Base-by-base conservation (phyloP, 2,113 vertebrate genomes). In the Phasianus colchicus region DNA sequence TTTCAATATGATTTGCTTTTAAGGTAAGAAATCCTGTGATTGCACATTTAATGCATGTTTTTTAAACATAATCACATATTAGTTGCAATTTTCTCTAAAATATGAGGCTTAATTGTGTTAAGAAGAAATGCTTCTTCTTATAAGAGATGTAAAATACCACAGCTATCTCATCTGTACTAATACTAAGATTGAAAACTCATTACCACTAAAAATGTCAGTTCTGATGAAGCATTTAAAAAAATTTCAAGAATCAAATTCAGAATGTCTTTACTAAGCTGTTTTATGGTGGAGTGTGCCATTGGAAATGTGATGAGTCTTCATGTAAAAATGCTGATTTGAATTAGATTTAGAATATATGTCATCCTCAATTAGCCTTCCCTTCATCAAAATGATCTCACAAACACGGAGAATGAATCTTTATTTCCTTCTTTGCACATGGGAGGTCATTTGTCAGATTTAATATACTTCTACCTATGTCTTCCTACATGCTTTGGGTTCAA, bases 381-480 rank as follows among this genome's bases (percentile, higher is more conserved):
- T 98, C 98, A 98, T 98, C 98, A 98, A 97, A 98, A 98, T 98
- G 98, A 98, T 98, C 97, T 97, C 97, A 98, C 97, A 98, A 98
- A 98, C 97, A 98, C 89, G 40, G 88, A 96, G 96, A 98, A 98
- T 98, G 98, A 98, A 98, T 98, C 98, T 98, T 98, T 98, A 98
- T 98, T 98, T 98, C 98, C 97, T 98, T 95, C 96, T 98, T 98
- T 98, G 97, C 97, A 98, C 98, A 98, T 96, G 98, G 97, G 98
- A 98, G 98, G 97, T 98, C 97, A 98, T 98, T 98, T 98, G 98
- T 98, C 98, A 98, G 97, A 96, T 98, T 98, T 98, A 98, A 98
- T 98, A 97, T 94, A 97, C 92, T 98, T 98, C 97, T 96, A 98
- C 97, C 97, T 98, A 97, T 36, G 85, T 98, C 98, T 98, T 98